Conservation (phyloP, 2,888 invertebrate species). For the Orthosia cruda region DNA sequence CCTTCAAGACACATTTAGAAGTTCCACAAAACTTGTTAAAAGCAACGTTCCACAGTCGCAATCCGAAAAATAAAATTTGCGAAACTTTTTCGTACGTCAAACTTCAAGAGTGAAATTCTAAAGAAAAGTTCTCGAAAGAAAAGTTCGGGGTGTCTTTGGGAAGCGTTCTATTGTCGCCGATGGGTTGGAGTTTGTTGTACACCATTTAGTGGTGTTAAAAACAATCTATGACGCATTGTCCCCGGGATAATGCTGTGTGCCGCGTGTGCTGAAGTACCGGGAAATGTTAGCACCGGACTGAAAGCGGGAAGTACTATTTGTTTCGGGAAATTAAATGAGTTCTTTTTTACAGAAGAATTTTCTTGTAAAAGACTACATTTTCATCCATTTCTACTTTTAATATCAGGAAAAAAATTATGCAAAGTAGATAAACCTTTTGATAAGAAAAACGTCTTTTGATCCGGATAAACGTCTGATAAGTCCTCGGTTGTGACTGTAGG, state of each 20-base stretch:
- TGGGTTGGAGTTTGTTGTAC: constrained; percentile 77
- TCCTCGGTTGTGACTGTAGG: background rate
- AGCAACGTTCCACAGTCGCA: constrained; percentile 46
- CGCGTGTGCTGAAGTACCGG: constrained; percentile 68
- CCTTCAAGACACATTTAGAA: constrained; percentile 43
- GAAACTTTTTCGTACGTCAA: constrained; percentile 60
- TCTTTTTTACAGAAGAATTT: background rate
- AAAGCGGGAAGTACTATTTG: constrained; percentile 43
- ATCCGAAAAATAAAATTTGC: constrained; percentile 65
- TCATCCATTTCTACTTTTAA: too few species aligned
- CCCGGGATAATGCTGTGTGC: constrained; percentile 77
- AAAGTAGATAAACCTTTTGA: background rate
- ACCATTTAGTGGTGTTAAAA: constrained; percentile 84
- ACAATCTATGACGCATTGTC: constrained; percentile 82
- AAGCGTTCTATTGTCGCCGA: constrained; percentile 66
- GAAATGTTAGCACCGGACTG: constrained; percentile 70
- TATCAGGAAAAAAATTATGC: too few species aligned
- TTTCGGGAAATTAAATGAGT: background rate
- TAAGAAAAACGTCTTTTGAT: too few species aligned
- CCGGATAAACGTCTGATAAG: background rate
- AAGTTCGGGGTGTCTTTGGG: constrained; percentile 68
- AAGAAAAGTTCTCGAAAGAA: constrained; percentile 59
- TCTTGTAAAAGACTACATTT: background rate
- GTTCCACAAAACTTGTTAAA: constrained; percentile 61
- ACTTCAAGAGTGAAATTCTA: constrained; percentile 60